phyloP scores from a whole-genome alignment of 2,797 vertebrate genomes.

The Pelodytes ibericus region DNA sequence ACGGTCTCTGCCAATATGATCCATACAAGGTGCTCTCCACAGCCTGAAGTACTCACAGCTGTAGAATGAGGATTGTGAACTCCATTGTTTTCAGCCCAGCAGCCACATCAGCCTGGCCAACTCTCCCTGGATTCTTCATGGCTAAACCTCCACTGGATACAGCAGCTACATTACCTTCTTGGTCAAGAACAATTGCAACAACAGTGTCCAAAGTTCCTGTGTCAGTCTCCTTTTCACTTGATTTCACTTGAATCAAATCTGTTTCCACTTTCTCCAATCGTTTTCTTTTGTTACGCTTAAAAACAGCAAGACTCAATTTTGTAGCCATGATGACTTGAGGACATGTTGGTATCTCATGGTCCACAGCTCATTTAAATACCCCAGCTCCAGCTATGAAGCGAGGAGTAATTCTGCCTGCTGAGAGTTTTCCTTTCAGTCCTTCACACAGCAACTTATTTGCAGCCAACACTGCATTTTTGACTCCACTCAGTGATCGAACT shows the following conservation, averaged over 20 bases:
- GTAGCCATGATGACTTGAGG: conserved; percentile 94
- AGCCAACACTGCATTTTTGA: conserved; percentile 97
- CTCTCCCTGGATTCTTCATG: conserved; percentile 96
- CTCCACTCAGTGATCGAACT: conserved; percentile 92
- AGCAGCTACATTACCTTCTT: conserved; percentile 96
- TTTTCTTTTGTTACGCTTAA: no score
- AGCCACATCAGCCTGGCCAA: conserved; percentile 99
- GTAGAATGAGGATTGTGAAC: conserved; percentile 91
- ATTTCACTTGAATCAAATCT: no score
- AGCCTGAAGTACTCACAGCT: conserved; percentile 99
- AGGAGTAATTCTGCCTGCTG: conserved; percentile 96
- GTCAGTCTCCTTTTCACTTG: conserved; percentile 84
- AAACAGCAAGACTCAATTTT: no score
- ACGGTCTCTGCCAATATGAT: no score
- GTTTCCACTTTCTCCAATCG: no score
- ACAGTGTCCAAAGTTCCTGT: conserved; percentile 93
- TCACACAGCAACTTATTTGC: conserved; percentile 94
- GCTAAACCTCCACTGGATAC: conserved; percentile 97
- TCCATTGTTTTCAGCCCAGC: conserved; percentile 97
- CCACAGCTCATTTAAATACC: conserved; percentile 94
- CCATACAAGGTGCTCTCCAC: no score
- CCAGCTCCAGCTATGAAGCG: conserved; percentile 98
- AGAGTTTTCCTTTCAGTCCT: conserved; percentile 97
- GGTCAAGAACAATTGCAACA: conserved; percentile 94
- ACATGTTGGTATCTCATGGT: conserved; percentile 94